These are phyloP conservation scores for Enteromius argenteus DNA, from an alignment of 2,797 vertebrate genomes.

Conservation along the genomic window DNA sequence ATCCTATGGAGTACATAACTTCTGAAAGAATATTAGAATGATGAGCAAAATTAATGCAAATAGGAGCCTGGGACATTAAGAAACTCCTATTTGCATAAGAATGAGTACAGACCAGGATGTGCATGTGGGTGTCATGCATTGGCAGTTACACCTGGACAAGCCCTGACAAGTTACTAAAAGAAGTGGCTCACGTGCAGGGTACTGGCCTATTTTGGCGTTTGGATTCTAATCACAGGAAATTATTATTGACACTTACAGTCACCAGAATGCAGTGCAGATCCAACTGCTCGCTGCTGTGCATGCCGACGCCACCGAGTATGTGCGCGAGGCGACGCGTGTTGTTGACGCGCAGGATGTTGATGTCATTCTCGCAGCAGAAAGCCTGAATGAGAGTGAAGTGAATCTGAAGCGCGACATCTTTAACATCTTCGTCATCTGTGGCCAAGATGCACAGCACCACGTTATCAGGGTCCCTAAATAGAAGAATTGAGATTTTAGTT, in stretches of 20 bases:
- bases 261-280: slow-evolving; percentile 95
- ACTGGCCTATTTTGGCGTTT: neutral
- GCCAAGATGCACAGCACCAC: slow-evolving; percentile 92
- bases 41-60: neutral
- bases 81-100: slow-evolving; percentile 22
- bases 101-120: neutral
- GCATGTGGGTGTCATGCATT: neutral
- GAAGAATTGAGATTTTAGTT: neutral
- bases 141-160: slow-evolving; percentile 61
- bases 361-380: slow-evolving; percentile 96
- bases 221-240: neutral
- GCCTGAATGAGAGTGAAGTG: slow-evolving; percentile 97
- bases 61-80: neutral
- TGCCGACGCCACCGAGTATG: slow-evolving; percentile 79
- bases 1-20: no score
- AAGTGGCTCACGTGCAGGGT: neutral
- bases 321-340: slow-evolving; percentile 87
- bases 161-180: slow-evolving; percentile 56
- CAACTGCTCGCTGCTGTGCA: slow-evolving; percentile 80
- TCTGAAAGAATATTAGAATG: neutral
- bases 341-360: slow-evolving; percentile 91
- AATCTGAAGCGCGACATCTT: slow-evolving; percentile 92
- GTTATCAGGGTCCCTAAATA: slow-evolving; percentile 89
- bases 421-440: slow-evolving; percentile 88
- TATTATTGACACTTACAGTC: slow-evolving; percentile 80